phyloP scores from a whole-genome alignment of 2,888 invertebrate genomes.

The Drosophila cracens region DNA sequence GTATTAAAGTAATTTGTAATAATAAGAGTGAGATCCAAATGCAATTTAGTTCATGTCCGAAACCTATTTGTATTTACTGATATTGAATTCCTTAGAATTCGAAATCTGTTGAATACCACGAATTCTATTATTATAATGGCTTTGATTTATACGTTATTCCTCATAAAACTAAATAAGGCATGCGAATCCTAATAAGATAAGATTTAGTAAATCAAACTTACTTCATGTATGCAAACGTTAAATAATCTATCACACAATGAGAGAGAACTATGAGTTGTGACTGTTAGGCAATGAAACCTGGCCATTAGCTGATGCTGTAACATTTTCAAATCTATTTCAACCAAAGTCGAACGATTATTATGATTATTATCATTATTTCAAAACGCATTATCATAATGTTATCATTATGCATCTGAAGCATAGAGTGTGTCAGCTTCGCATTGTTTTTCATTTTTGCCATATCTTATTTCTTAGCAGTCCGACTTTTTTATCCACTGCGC shows the following conservation, averaged over 20 bases:
- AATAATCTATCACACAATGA: too few species aligned
- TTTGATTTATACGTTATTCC: background rate
- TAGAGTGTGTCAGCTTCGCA: constrained; percentile 32
- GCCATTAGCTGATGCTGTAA: background rate
- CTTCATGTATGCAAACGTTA: too few species aligned
- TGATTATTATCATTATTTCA: background rate
- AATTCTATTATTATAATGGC: background rate
- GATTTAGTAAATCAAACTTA: too few species aligned
- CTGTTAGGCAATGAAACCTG: background rate
- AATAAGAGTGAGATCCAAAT: too few species aligned
- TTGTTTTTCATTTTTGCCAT: constrained; percentile 15
- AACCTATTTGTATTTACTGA: too few species aligned
- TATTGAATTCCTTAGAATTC: background rate
- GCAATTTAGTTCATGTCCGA: too few species aligned
- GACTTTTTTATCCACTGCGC: constrained; percentile 39
- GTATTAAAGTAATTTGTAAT: too few species aligned
- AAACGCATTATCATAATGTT: background rate
- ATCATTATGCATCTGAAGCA: background rate
- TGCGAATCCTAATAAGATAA: too few species aligned
- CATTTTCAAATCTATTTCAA: background rate
- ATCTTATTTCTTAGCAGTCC: constrained; percentile 38
- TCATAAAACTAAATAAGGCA: too few species aligned
- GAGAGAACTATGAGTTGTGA: background rate
- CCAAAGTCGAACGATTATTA: background rate
- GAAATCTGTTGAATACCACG: background rate